A percentile compares a stretch with the other conserved stretches of the same genome.
These are phyloP conservation scores for Spatula versicolor DNA, from an alignment of 2,797 vertebrate genomes.

Conservation along the genomic window DNA sequence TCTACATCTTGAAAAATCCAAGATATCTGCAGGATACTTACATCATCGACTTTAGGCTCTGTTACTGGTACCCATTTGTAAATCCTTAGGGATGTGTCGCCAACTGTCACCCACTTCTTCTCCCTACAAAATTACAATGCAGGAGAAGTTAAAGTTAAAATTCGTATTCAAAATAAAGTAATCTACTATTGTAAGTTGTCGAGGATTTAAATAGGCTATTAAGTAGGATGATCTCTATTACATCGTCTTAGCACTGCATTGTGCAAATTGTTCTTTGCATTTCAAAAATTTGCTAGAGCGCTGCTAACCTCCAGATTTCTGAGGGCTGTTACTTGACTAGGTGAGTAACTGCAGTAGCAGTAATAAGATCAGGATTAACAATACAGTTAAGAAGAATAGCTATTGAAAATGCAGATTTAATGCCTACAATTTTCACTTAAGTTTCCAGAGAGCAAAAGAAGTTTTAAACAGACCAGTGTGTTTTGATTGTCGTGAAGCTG, in stretches of 20 bases:
- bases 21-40: conserved; percentile 80
- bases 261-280: conserved; percentile 53
- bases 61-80: conserved; percentile 99
- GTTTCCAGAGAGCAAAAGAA: conserved; percentile 51
- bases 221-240: conserved; percentile 61
- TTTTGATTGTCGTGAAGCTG: conserved; percentile 38
- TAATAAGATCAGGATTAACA: conserved; percentile 24
- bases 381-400: conserved; percentile 38
- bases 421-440: conserved; percentile 24
- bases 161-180: background rate
- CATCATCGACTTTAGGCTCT: conserved; percentile 96
- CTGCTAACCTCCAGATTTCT: conserved; percentile 47
- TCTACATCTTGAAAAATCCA: background rate
- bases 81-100: conserved; percentile 97
- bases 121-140: conserved; percentile 85
- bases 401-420: conserved; percentile 48
- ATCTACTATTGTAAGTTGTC: conserved; percentile 49
- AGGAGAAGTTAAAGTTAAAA: conserved; percentile 52
- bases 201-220: conserved; percentile 61
- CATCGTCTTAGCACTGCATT: conserved; percentile 23
- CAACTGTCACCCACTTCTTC: conserved; percentile 99
- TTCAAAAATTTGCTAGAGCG: conserved; percentile 36
- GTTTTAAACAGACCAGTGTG: conserved; percentile 21
- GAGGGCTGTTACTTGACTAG: conserved; percentile 33
- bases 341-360: conserved; percentile 58